Evolutionary conservation across 2,113 vertebrate genomes (phyloP).

Genomic region (Apteryx mantelli): DNA sequence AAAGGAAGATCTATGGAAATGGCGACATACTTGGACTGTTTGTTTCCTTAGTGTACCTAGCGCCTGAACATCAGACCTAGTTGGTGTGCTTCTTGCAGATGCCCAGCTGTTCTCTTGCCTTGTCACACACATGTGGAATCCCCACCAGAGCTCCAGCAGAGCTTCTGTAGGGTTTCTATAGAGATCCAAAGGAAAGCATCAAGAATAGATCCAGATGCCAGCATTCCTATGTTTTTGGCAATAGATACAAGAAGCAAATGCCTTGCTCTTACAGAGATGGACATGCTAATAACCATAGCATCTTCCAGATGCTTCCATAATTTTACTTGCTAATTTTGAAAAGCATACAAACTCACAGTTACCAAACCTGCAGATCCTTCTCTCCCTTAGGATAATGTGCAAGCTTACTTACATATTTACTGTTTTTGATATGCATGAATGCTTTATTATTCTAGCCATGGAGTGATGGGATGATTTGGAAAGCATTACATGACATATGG

Average conservation of each 20-base stretch:
- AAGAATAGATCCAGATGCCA: not conserved
- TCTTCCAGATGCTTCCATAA: not conserved
- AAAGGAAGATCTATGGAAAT: not conserved
- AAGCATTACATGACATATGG: not conserved
- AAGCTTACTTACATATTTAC: not conserved
- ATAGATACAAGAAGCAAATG: not conserved
- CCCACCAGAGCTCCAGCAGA: not conserved
- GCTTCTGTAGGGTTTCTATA: not conserved
- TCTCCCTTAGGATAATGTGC: not conserved
- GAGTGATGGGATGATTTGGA: not conserved
- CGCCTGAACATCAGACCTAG: not conserved
- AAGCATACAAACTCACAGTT: not conserved
- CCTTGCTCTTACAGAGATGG: not conserved
- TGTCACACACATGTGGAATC: not conserved
- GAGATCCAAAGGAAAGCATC: not conserved
- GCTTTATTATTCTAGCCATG: not conserved
- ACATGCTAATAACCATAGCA: not conserved
- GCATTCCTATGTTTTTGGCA: not conserved
- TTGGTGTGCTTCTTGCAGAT: not conserved
- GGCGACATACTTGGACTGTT: not conserved
- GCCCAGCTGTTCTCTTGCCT: not conserved
- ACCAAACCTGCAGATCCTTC: not conserved
- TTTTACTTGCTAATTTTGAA: not conserved
- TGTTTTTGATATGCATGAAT: not conserved
- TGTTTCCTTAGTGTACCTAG: not conserved